These are phyloP conservation scores for Calidris pugnax DNA, from an alignment of 2,113 vertebrate genomes.

Conservation along the genomic window DNA sequence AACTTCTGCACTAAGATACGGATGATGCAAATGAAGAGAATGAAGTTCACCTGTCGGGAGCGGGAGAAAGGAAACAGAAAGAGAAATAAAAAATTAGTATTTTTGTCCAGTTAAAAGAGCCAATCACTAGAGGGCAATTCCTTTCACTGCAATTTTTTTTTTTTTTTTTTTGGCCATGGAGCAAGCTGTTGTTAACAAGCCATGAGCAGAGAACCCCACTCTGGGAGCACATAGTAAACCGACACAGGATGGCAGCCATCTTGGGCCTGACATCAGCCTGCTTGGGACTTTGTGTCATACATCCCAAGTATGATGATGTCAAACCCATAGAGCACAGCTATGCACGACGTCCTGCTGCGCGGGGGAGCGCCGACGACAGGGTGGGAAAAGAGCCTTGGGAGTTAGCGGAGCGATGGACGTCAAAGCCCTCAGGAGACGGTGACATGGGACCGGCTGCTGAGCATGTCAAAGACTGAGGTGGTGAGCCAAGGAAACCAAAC, in stretches of 20 bases:
- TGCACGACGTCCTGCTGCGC: conserved; percentile 55
- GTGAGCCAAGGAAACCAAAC: background rate
- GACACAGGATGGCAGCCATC: conserved; percentile 72
- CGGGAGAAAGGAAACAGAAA: background rate
- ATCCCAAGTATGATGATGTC: conserved; percentile 81
- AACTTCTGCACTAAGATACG: conserved; percentile 94
- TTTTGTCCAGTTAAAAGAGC: background rate
- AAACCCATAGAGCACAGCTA: conserved; percentile 76
- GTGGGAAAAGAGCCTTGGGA: conserved; percentile 17
- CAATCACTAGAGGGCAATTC: background rate
- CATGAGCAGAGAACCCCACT: conserved; percentile 7
- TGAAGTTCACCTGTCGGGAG: conserved; percentile 84
- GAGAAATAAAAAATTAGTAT: background rate
- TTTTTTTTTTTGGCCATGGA: background rate
- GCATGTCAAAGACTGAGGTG: background rate
- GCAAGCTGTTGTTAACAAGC: conserved; percentile 16
- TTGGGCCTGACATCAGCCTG: conserved; percentile 78
- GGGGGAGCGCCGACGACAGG: conserved; percentile 15
- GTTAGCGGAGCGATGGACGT: background rate
- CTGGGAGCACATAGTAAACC: conserved; percentile 42
- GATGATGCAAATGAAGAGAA: conserved; percentile 94
- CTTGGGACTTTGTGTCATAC: conserved; percentile 75
- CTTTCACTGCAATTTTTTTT: background rate
- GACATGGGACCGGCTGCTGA: background rate
- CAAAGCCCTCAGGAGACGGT: background rate